These are phyloP conservation scores for Synergus japonicus DNA, from an alignment of 2,888 invertebrate species.

Conservation along the genomic window DNA sequence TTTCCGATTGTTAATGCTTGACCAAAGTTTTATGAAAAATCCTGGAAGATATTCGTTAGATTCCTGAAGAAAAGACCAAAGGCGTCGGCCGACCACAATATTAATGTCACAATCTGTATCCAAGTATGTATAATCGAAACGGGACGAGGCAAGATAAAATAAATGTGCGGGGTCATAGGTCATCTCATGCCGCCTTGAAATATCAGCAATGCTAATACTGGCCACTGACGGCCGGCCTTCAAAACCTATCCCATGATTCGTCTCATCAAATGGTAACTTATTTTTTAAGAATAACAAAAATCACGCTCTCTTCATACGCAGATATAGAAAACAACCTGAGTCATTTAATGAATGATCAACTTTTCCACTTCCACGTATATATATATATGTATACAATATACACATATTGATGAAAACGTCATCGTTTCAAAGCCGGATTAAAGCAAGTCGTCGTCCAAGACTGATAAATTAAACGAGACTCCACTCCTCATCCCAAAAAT, in stretches of 20 bases:
- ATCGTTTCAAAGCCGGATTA: background rate
- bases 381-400: no score
- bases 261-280: conserved; percentile 21
- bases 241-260: conserved; percentile 49
- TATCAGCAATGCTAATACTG: conserved; percentile 72
- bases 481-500: no score
- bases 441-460: no score
- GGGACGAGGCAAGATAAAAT: conserved; percentile 58
- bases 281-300: conserved; percentile 9
- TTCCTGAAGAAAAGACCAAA: conserved; percentile 13
- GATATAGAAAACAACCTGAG: background rate
- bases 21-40: background rate
- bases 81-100: conserved; percentile 20
- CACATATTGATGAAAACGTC: background rate
- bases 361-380: background rate
- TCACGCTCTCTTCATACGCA: background rate
- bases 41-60: conserved; percentile 3
- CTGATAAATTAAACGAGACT: no score
- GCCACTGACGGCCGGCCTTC: conserved; percentile 59
- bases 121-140: conserved; percentile 39
- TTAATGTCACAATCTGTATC: conserved; percentile 45
- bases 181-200: conserved; percentile 60
- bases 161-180: conserved; percentile 65
- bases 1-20: background rate
- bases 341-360: background rate